These are phyloP conservation scores for Melanaphis sacchari DNA, from an alignment of 1,140 invertebrate genomes.

Conservation along the genomic window DNA sequence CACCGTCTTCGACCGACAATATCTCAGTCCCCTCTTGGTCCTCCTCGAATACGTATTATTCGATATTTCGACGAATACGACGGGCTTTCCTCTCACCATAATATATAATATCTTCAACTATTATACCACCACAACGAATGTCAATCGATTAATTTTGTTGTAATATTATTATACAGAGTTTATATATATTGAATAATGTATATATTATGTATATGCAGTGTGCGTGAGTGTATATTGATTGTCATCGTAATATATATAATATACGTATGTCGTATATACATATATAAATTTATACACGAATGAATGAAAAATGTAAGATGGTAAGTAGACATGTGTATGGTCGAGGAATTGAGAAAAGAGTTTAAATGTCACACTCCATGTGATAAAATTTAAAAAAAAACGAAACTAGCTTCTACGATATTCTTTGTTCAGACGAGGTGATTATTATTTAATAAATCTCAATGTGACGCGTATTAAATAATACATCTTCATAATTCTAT, in stretches of 20 bases:
- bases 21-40: neutral
- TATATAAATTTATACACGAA: neutral
- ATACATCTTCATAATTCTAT: neutral
- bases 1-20: conserved; percentile 31
- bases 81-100: neutral
- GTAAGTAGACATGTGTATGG: neutral
- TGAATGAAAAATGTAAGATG: neutral
- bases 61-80: conserved; percentile 23
- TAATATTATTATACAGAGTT: neutral
- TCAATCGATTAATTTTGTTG: conserved; percentile 18
- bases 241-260: neutral
- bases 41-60: conserved; percentile 5
- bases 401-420: neutral
- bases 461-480: neutral
- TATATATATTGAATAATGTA: neutral
- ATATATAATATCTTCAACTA: conserved; percentile 3
- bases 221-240: neutral
- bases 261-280: too few relatives aligned
- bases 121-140: neutral
- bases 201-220: neutral
- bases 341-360: neutral
- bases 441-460: neutral
- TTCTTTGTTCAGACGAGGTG: neutral
- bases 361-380: neutral
- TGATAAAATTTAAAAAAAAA: neutral